These are phyloP conservation scores for Patella pellucida DNA, from an alignment of 2,888 invertebrate species.

Conservation along the genomic window DNA sequence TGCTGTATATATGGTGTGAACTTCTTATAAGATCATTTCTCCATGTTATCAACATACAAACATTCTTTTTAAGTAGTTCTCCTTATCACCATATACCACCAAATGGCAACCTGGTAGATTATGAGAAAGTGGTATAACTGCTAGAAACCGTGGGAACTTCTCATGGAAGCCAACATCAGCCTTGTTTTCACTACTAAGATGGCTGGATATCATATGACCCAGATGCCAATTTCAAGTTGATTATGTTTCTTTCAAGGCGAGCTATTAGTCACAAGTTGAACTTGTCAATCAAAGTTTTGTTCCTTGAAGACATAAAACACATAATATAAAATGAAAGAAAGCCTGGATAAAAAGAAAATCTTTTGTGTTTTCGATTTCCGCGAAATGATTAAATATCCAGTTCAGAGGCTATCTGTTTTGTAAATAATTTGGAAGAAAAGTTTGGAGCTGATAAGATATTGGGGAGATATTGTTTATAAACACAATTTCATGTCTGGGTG, in stretches of 20 bases:
- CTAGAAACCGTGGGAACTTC: neutral
- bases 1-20: slow-evolving; percentile 6
- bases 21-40: slow-evolving; percentile 5
- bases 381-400: too few relatives aligned
- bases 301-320: neutral
- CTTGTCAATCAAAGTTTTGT: slow-evolving; percentile 4
- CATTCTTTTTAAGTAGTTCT: neutral
- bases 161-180: neutral
- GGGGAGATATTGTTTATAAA: too few relatives aligned
- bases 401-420: too few relatives aligned
- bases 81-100: neutral
- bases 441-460: too few relatives aligned
- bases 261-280: slow-evolving; percentile 7
- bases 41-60: slow-evolving; percentile 5
- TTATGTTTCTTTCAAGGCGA: neutral
- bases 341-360: too few relatives aligned
- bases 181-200: neutral
- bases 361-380: too few relatives aligned
- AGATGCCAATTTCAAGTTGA: slow-evolving; percentile 6
- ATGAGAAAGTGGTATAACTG: slow-evolving; percentile 6
- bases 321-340: too few relatives aligned
- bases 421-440: too few relatives aligned
- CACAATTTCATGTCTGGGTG: too few relatives aligned
- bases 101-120: neutral
- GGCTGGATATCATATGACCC: slow-evolving; percentile 1